Evolutionary conservation across 2,113 vertebrate species (phyloP), one percentile per base, ranked within the genome.

Genomic region (Hippocampus mohnikei): DNA sequence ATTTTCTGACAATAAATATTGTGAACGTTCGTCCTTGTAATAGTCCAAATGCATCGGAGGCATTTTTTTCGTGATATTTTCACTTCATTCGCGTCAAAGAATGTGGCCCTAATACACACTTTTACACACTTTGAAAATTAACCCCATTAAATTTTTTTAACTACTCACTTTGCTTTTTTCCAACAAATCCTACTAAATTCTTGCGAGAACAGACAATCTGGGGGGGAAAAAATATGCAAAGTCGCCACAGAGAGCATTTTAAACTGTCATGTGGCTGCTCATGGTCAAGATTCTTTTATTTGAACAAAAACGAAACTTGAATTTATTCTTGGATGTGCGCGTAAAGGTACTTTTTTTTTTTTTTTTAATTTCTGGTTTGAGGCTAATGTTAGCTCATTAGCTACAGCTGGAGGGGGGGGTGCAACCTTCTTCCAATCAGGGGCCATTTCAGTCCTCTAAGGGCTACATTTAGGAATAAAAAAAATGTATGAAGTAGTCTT

Each of bases 311-410:
- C 10, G 11, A 58, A 33, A 60, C 58, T 60, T 60, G 15, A 60
- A 60, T 60, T 33, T 33, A 33, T 60, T 60, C 27, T 33, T 33
- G 58, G 58, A 60, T 60, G 27, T 20, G 58, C 58, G 58, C 58
- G 6, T 33, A 60, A 29, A 60, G 58, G 58, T 60, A 60, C 58
- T 16, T 60, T 27, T 60, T 33, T 33, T 60, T 27, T 60, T 33
- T 33, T 33, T 18, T 25, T 33, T 18, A 1, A 8, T 60, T 33
- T 60, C 33, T 59, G 56, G 25, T 59, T 59, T 59, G 56, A 1
- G 58, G 58, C 7, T 60, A 33, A 60, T 7, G 11, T 27, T 27
- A 58, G 11, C 23, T 58, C 15, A 11, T 27, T 27, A 58, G 11
- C 55, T 58, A 7, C 23, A 15, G 25, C 3, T 11, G 55, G 25